Conservation (phyloP, 1,140 invertebrate species). For the Drosophila auraria region DNA sequence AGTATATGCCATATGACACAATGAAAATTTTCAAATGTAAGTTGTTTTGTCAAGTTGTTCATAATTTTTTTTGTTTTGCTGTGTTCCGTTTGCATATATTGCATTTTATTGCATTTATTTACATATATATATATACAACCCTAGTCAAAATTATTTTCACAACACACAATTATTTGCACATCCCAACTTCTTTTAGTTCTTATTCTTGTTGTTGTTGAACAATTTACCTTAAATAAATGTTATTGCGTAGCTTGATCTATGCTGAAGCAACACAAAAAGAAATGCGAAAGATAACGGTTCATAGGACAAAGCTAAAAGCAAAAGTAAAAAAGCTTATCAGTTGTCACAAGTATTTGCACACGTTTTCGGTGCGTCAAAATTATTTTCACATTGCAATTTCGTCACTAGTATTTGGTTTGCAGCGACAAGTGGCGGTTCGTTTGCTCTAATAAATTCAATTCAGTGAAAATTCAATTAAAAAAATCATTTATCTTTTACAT, state of each 20-base stretch:
- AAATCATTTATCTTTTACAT: constrained; percentile 7
- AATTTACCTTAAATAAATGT: constrained; percentile 10
- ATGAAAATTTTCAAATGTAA: too few species aligned
- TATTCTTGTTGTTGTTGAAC: constrained; percentile 5
- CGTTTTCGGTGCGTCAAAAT: not conserved
- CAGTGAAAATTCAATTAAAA: not conserved
- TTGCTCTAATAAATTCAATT: constrained; percentile 12
- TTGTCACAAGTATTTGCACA: too few species aligned
- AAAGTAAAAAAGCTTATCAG: too few species aligned
- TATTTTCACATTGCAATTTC: constrained; percentile 9
- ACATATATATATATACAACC: too few species aligned
- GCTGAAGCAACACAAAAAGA: constrained; percentile 1
- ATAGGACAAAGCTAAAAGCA: constrained; percentile 2
- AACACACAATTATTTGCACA: constrained; percentile 11
- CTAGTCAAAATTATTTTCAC: too few species aligned
- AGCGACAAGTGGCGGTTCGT: constrained; percentile 9
- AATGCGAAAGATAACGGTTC: constrained; percentile 1
- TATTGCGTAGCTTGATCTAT: not conserved
- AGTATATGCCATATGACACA: too few species aligned
- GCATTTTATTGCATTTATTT: too few species aligned
- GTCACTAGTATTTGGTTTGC: constrained; percentile 19
- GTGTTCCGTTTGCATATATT: too few species aligned
- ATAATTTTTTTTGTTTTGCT: too few species aligned
- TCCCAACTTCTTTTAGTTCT: constrained; percentile 6
- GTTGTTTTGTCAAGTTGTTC: too few species aligned